Evolutionary conservation across 1,140 invertebrate genomes (phyloP).

Genomic region (Carcinoscorpius rotundicauda): DNA sequence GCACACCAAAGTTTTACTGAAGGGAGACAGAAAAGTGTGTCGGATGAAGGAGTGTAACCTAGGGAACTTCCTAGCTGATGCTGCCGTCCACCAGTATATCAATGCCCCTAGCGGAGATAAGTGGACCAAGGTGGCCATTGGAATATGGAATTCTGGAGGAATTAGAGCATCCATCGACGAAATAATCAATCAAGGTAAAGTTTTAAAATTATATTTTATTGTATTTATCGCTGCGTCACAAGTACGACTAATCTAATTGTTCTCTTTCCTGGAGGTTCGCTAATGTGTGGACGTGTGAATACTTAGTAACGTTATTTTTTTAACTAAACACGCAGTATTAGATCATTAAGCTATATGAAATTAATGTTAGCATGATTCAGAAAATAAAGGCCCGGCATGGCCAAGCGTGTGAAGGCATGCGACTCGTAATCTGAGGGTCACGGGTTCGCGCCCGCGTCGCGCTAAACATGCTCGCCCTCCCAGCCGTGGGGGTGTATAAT

Average conservation of each 20-base stretch:
- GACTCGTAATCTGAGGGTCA: too few relatives aligned
- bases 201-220: not conserved
- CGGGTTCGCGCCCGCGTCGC: too few relatives aligned
- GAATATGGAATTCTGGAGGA: constrained; percentile 56
- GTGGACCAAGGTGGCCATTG: constrained; percentile 54
- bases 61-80: constrained; percentile 66
- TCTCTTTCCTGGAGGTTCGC: too few relatives aligned
- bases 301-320: too few relatives aligned
- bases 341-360: too few relatives aligned
- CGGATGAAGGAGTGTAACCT: constrained; percentile 65
- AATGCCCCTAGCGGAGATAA: constrained; percentile 18
- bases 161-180: constrained; percentile 50
- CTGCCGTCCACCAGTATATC: constrained; percentile 42
- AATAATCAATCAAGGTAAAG: constrained; percentile 37
- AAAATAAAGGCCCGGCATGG: too few relatives aligned
- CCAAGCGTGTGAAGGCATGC: too few relatives aligned
- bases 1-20: constrained; percentile 26
- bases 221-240: not conserved
- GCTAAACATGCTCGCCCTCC: too few relatives aligned
- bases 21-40: constrained; percentile 42
- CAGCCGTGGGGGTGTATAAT: too few relatives aligned
- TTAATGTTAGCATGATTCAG: too few relatives aligned
- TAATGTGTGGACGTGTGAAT: too few relatives aligned
- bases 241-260: not conserved
- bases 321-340: too few relatives aligned